Evolutionary conservation across 2,888 invertebrate species (phyloP).

Genomic region (Apamea monoglypha): DNA sequence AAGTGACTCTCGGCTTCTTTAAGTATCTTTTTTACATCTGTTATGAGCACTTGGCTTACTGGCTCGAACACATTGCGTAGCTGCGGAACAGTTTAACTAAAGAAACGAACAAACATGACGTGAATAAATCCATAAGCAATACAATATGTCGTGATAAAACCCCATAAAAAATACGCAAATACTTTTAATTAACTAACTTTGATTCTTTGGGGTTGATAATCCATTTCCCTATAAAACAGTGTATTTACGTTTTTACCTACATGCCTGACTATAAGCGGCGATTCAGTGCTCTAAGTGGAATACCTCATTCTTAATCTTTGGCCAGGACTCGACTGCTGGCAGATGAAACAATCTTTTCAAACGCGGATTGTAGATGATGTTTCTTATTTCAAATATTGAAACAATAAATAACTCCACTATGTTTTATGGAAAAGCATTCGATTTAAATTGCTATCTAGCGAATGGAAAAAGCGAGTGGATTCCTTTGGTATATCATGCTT

Average conservation of each 20-base stretch:
- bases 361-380: slow-evolving; percentile 23
- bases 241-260: neutral
- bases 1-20: no score
- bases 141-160: no score
- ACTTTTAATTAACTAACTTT: neutral
- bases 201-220: no score
- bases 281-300: no score
- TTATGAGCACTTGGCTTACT: no score
- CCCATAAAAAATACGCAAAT: no score
- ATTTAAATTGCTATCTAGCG: neutral
- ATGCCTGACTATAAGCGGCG: accelerated
- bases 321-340: neutral
- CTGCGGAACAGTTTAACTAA: no score
- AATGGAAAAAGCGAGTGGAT: neutral
- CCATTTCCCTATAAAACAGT: neutral
- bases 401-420: slow-evolving; percentile 1
- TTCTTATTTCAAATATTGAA: slow-evolving; percentile 38
- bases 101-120: no score
- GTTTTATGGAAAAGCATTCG: neutral
- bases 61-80: no score
- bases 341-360: slow-evolving; percentile 39
- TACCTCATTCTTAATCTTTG: slow-evolving; percentile 52
- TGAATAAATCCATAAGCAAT: no score
- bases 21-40: no score
- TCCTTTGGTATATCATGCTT: neutral